Base-by-base conservation (phyloP, 2,888 invertebrate species). In the Dicroscelio sp. region DNA sequence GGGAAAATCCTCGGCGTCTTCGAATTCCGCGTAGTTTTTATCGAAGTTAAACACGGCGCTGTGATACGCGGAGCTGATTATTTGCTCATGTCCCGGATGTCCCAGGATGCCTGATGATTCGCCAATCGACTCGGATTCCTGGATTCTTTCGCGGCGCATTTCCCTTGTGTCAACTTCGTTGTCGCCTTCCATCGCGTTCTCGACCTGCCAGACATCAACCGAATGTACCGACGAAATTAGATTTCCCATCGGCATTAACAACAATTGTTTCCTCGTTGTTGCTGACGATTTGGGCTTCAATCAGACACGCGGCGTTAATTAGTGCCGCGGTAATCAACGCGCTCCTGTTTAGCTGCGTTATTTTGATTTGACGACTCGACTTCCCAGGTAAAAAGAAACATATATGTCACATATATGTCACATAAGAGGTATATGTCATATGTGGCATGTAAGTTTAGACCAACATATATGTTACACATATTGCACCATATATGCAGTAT, bases 191-290 rank as follows among this genome's bases (percentile, higher is more conserved):
- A n/a, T n/a, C n/a, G n/a, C n/a, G n/a, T n/a, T n/a, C n/a, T n/a
- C n/a, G n/a, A 76, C 69, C 93, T 92, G 90, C 10, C 52, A 30
- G 78, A 79, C 69, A 48, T 71, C 76, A 78, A 78, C 27, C 67
- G 43, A 69, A 33, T 12, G 65, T 10, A 60, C 38, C 43, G 43
- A 60, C 87, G 20, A 90, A 90, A 90, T 90, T 86, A 90, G 90
- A 90, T 87, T 90, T 86, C 87, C 90, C 87, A 80, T 80, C 80
- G 85, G 87, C 87, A 79, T 90, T 87, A 83, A 84, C 79, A 86
- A 73, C 90, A 79, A 90, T 90, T 87, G 86, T 87, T 75, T 84
- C 31, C 71, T 71, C 83, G 65, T 90, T 87, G 86, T 82, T 73
- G 0, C 55, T 76, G 55, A 80, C 67, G 86, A 90, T 90, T 84